Evolutionary conservation across 2,888 invertebrate species (phyloP), one percentile per base, ranked within the genome.

Genomic region (Mechanitis messenoides): DNA sequence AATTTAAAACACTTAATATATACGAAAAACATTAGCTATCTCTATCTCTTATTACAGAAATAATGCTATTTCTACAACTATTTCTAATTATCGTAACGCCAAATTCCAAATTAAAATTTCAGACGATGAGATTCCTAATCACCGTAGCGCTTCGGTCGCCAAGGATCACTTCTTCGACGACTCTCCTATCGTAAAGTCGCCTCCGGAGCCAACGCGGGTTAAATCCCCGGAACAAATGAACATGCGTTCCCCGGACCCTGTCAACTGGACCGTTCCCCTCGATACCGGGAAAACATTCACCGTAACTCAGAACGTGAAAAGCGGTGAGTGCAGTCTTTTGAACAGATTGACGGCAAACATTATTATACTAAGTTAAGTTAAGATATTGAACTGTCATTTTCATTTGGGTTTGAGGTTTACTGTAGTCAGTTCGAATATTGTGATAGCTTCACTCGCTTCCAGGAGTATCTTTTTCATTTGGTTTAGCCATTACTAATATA

Each of bases 261-360:
- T 97, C 75, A 97, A 97, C 87, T 97, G 97, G 97, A 97, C 97
- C 58, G 97, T 97, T 65, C 97, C 97, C 60, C 91, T 97, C 77
- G 97, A 97, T 86, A 97, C 96, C 71, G 96, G 97, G 74, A 97
- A 96, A 91, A 96, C 96, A 50, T 97, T 97, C 87, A 96, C 97
- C 53, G 97, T 97, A 74, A 97, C 96, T 66, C 97, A 97, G 90
- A 97, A 96, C 89, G 96, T 97, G 74, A 94, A 94, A 82, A 88
- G 84, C 82, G 90, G 90, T 90, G 87, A 90, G 90, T 89, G 76
- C 67, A 79, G 78, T 70, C 76, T 80, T 61, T 73, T 85, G 66
- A 75, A 77, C 74, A 77, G 76, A 68, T 80, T 73, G 76, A 80
- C 74, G 74, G 81, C 62, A 75, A 83, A 70, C 74, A 78, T 83